Percentiles rank a stretch among this genome's conserved stretches.
These are phyloP conservation scores for Anthoscopus minutus DNA, from an alignment of 2,113 vertebrate species.

Conservation along the genomic window DNA sequence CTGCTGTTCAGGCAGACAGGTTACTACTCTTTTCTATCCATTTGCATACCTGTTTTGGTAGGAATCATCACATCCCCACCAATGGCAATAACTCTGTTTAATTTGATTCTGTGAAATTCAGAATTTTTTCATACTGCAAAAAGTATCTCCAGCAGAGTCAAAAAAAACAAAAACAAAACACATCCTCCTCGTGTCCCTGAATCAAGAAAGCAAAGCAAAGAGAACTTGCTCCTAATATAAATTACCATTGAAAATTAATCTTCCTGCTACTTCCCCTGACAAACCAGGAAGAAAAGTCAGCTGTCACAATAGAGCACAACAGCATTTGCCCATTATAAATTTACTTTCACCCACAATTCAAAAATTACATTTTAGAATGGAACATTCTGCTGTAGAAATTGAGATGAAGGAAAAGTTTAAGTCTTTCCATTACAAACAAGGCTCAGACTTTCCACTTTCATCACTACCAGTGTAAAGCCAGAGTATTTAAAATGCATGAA, in stretches of 20 bases:
- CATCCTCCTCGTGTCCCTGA: neutral
- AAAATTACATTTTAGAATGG: neutral
- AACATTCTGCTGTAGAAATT: neutral
- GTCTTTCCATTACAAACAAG: neutral
- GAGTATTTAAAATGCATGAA: neutral
- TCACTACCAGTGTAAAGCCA: neutral
- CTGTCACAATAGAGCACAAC: neutral
- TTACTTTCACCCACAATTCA: neutral
- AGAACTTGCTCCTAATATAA: neutral
- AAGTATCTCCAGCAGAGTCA: neutral
- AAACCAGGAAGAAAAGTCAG: neutral
- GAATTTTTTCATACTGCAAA: neutral
- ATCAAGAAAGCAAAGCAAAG: neutral
- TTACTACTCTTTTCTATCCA: neutral
- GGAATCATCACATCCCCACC: neutral
- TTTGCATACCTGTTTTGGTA: neutral
- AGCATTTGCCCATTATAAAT: neutral
- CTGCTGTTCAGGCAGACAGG: neutral
- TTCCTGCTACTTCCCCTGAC: neutral
- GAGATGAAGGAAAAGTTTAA: neutral
- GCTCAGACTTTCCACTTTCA: neutral
- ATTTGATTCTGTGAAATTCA: neutral
- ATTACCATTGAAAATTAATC: rapidly evolving
- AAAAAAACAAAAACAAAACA: neutral
- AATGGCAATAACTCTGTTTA: neutral